phyloP scores from a whole-genome alignment of 2,888 invertebrate genomes.

The Pimpla rufipes region DNA sequence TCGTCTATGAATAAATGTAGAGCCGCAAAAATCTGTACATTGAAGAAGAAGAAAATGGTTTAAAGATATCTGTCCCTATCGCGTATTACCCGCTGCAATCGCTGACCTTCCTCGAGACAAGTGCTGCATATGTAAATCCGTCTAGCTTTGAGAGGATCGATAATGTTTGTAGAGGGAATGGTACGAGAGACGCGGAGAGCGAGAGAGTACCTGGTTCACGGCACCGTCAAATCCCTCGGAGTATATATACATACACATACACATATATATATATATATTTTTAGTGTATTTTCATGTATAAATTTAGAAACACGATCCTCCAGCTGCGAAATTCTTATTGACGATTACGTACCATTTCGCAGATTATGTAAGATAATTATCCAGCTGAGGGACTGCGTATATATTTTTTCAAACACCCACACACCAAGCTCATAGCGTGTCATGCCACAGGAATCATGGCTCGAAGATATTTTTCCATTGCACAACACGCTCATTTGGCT shows the following conservation, averaged over 20 bases:
- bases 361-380: slow-evolving; percentile 2
- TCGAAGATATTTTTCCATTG: slow-evolving; percentile 61
- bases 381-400: slow-evolving; percentile 38
- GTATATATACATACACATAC: slow-evolving; percentile 16
- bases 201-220: slow-evolving; percentile 39
- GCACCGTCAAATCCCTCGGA: slow-evolving; percentile 41
- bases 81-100: slow-evolving; percentile 43
- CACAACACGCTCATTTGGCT: slow-evolving; percentile 41
- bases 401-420: slow-evolving; percentile 62
- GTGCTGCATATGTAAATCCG: slow-evolving; percentile 50
- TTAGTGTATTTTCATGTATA: slow-evolving; percentile 50
- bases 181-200: slow-evolving; percentile 24
- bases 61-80: slow-evolving; percentile 35
- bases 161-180: slow-evolving; percentile 51
- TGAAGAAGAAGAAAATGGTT: slow-evolving; percentile 3
- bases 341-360: slow-evolving; percentile 37
- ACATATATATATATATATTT: slow-evolving; percentile 36
- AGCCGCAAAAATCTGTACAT: slow-evolving; percentile 15
- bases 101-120: slow-evolving; percentile 33
- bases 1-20: slow-evolving; percentile 19
- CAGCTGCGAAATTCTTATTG: slow-evolving; percentile 27
- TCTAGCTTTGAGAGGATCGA: slow-evolving; percentile 45
- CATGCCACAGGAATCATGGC: slow-evolving; percentile 27
- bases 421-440: slow-evolving; percentile 33
- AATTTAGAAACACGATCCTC: slow-evolving; percentile 41